Percentiles rank a stretch among this genome's conserved stretches.
Evolutionary conservation across 2,797 vertebrate genomes (phyloP).

Genomic region (Acanthurus leucopareius): DNA sequence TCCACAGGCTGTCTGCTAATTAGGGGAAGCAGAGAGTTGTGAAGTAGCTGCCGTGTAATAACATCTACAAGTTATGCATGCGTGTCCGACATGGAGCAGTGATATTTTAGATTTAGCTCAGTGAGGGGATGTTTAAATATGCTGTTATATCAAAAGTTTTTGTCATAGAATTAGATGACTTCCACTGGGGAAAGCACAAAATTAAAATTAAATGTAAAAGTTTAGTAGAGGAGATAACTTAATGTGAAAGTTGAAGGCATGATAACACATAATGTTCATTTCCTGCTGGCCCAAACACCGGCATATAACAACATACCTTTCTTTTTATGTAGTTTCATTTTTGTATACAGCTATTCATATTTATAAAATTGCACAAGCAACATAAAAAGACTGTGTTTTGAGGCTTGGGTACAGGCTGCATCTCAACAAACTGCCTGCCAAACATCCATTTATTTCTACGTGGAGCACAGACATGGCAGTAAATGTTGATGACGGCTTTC

Average conservation of each 20-base stretch:
- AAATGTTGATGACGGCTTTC: slow-evolving; percentile 43
- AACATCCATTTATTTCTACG: slow-evolving; percentile 9
- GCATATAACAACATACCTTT: neutral
- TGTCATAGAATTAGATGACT: slow-evolving; percentile 25
- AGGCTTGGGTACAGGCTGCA: neutral
- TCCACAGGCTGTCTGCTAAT: slow-evolving; percentile 72
- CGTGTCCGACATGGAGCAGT: slow-evolving; percentile 28
- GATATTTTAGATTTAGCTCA: slow-evolving; percentile 47
- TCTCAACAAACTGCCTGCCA: slow-evolving; percentile 17
- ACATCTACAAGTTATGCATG: slow-evolving; percentile 54
- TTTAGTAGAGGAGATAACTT: slow-evolving; percentile 4
- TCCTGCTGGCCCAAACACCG: neutral
- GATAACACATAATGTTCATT: neutral
- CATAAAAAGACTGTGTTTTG: neutral
- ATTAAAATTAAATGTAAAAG: slow-evolving; percentile 27
- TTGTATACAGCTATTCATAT: neutral
- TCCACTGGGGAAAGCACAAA: slow-evolving; percentile 5
- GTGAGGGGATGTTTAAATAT: slow-evolving; percentile 45
- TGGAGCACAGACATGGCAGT: slow-evolving; percentile 25
- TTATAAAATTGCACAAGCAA: neutral
- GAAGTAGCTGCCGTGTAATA: slow-evolving; percentile 56
- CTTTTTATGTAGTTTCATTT: neutral
- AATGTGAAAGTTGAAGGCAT: neutral
- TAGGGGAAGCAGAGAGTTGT: slow-evolving; percentile 64
- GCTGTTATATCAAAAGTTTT: slow-evolving; percentile 57